A percentile compares a stretch with the other conserved stretches of the same genome.
These are phyloP conservation scores for Sebastes oblongus DNA, from an alignment of 2,797 vertebrate genomes.

Conservation along the genomic window DNA sequence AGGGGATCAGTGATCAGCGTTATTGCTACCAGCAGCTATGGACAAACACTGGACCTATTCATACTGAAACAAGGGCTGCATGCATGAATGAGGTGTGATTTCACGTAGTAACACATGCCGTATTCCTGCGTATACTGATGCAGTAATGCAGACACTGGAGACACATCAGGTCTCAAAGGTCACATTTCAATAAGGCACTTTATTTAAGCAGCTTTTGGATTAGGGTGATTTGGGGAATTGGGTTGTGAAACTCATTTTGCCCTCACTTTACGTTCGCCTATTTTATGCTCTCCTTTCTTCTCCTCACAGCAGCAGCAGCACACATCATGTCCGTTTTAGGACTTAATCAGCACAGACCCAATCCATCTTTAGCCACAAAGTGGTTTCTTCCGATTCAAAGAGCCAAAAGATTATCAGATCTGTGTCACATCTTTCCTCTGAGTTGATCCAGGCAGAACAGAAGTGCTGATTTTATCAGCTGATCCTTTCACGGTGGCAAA, in stretches of 20 bases:
- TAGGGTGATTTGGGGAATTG: not conserved
- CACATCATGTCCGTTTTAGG: not conserved
- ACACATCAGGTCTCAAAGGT: not conserved
- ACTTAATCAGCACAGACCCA: not conserved
- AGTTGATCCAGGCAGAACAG: not conserved
- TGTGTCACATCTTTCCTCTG: slow-evolving; percentile 28
- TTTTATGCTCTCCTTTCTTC: not conserved
- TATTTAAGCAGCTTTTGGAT: not conserved
- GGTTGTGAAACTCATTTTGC: not conserved
- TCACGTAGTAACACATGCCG: slow-evolving; percentile 16
- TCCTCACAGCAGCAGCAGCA: not conserved
- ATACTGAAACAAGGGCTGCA: slow-evolving; percentile 35
- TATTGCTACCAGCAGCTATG: slow-evolving; percentile 55
- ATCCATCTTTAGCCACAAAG: slow-evolving; percentile 17
- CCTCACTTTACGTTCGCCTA: not conserved
- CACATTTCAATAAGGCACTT: not conserved
- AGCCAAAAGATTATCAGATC: slow-evolving; percentile 42
- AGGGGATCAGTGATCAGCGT: slow-evolving; percentile 59
- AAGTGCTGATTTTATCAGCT: slow-evolving; percentile 27
- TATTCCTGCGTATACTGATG: not conserved
- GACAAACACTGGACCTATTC: slow-evolving; percentile 64
- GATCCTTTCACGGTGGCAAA: slow-evolving; percentile 35
- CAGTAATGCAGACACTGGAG: not conserved
- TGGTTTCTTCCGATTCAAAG: slow-evolving; percentile 16
- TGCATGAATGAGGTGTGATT: slow-evolving; percentile 40